A percentile compares a stretch with the other conserved stretches of the same genome.
phyloP scores from a whole-genome alignment of 2,888 invertebrate species.

The Drosophila austrosaltans region DNA sequence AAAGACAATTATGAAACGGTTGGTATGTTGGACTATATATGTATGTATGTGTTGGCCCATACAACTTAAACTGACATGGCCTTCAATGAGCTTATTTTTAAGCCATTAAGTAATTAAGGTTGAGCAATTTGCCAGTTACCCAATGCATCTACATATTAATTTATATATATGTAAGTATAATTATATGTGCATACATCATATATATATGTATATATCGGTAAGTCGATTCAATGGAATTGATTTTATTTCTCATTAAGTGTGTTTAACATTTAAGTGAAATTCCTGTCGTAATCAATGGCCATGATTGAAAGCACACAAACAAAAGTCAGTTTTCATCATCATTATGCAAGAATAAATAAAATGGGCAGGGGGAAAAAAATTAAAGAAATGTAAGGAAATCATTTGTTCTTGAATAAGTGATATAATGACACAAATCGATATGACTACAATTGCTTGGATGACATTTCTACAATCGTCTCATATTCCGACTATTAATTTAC shows the following conservation, averaged over 20 bases:
- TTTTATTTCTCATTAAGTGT: constrained; percentile 19
- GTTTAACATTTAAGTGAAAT: constrained; percentile 15
- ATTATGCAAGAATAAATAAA: background rate
- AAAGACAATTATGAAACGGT: constrained; percentile 48
- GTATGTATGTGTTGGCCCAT: constrained; percentile 7
- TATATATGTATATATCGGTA: background rate
- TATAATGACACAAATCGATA: too few species aligned
- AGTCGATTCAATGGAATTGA: constrained; percentile 19
- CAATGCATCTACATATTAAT: constrained; percentile 14
- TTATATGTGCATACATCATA: background rate
- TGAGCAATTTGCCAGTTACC: constrained; percentile 55
- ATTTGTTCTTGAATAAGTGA: too few species aligned
- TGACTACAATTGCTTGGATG: too few species aligned
- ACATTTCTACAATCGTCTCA: too few species aligned
- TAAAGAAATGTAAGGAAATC: background rate
- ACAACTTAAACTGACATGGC: constrained; percentile 57
- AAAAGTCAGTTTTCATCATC: constrained; percentile 1
- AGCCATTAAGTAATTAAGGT: constrained; percentile 75
- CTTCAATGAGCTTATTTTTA: constrained; percentile 65
- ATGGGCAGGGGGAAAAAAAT: background rate
- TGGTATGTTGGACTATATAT: constrained; percentile 22
- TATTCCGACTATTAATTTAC: too few species aligned
- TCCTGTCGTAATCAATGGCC: constrained; percentile 3
- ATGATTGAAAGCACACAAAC: background rate
- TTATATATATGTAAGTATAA: constrained; percentile 10